phyloP scores from a whole-genome alignment of 2,888 invertebrate genomes.

The Keiferia lycopersicella region DNA sequence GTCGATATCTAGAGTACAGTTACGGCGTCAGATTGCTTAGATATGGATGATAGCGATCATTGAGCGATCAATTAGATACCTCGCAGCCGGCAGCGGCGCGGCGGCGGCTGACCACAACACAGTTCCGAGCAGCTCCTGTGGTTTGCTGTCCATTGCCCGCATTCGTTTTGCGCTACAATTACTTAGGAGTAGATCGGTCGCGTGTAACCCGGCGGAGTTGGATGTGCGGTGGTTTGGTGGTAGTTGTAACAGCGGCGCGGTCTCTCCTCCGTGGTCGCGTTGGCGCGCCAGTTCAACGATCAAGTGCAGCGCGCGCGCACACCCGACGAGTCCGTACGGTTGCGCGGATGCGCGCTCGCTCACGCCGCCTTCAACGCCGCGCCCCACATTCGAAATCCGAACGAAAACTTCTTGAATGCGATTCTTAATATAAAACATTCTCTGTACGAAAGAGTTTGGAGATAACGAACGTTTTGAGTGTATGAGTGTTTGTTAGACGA shows the following conservation, averaged over 20 bases:
- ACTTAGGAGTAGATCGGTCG: constrained; percentile 42
- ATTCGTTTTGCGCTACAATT: constrained; percentile 58
- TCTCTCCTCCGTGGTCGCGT: constrained; percentile 51
- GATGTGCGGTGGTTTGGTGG: constrained; percentile 37
- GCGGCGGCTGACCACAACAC: constrained; percentile 57
- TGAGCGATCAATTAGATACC: constrained; percentile 64
- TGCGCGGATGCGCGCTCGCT: constrained; percentile 58
- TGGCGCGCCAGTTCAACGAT: constrained; percentile 70
- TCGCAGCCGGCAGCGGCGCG: constrained; percentile 37
- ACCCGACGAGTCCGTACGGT: constrained; percentile 58
- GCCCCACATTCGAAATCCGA: constrained; percentile 53
- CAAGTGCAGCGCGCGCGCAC: constrained; percentile 73
- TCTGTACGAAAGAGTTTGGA: not conserved
- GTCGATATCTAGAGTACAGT: constrained; percentile 49
- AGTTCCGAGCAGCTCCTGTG: constrained; percentile 64
- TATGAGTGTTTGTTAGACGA: constrained; percentile 55
- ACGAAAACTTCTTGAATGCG: constrained; percentile 34
- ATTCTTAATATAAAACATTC: constrained; percentile 3
- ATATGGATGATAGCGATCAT: constrained; percentile 44
- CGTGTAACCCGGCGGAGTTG: constrained; percentile 50
- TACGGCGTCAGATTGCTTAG: constrained; percentile 36
- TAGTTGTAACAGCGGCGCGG: constrained; percentile 32
- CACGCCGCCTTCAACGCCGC: constrained; percentile 41
- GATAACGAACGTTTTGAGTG: constrained; percentile 31
- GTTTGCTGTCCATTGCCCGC: constrained; percentile 62